These are phyloP conservation scores for Rutilus rutilus DNA, from an alignment of 2,113 vertebrate species.

Conservation along the genomic window DNA sequence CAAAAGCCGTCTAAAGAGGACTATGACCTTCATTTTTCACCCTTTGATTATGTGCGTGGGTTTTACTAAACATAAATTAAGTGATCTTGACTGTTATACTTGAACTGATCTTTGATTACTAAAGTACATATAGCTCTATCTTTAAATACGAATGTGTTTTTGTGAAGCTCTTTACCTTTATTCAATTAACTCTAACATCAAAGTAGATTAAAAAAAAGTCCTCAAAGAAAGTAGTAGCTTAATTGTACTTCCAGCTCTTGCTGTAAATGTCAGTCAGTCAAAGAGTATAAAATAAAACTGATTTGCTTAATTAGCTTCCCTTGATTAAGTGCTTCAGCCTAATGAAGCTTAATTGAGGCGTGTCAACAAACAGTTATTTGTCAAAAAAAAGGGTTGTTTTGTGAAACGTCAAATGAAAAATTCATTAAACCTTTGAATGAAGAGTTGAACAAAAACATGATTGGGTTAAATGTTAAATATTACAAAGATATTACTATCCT, in stretches of 20 bases:
- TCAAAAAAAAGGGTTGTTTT: not conserved
- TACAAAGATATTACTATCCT: not conserved
- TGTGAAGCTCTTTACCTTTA: not conserved
- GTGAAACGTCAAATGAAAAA: not conserved
- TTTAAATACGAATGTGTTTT: slow-evolving; percentile 1
- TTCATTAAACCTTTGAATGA: not conserved
- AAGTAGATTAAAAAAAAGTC: not conserved
- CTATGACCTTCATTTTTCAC: not conserved
- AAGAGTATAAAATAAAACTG: not conserved
- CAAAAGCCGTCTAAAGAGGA: not conserved
- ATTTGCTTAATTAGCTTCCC: slow-evolving; percentile 32
- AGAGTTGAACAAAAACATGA: not conserved
- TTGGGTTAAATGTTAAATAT: not conserved
- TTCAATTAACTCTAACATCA: not conserved
- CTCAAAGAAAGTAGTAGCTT: slow-evolving; percentile 14
- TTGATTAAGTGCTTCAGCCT: slow-evolving; percentile 26
- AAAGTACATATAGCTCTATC: not conserved
- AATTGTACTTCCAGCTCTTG: not conserved
- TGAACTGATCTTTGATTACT: not conserved
- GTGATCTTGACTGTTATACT: not conserved
- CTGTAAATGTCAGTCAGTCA: slow-evolving; percentile 1
- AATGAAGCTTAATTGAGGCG: slow-evolving; percentile 41
- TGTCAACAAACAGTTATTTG: not conserved
- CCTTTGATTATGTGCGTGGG: not conserved
- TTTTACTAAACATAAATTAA: not conserved